Percentiles rank a stretch among this genome's conserved stretches.
phyloP scores from a whole-genome alignment of 2,113 vertebrate species.

The Perca schrenkii region DNA sequence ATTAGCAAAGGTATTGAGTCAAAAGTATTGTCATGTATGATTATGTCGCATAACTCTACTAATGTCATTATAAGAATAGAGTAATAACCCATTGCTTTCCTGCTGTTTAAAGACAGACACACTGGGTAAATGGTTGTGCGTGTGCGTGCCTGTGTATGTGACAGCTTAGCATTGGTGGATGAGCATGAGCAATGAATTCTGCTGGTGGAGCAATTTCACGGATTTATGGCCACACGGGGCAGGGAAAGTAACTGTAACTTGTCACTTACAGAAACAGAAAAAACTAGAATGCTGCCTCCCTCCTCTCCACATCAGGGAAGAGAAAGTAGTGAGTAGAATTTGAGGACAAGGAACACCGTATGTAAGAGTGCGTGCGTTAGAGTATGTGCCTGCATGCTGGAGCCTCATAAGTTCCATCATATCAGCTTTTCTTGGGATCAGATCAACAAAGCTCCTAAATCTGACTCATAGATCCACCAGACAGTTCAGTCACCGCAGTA shows the following conservation, averaged over 20 bases:
- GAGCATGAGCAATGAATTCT: conserved; percentile 55
- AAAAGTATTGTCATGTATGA: neutral
- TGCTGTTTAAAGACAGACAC: conserved; percentile 18
- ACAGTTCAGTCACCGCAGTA: neutral
- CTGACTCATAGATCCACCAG: conserved; percentile 3
- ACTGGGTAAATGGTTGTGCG: conserved; percentile 3
- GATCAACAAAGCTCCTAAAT: conserved; percentile 25
- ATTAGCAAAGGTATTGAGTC: neutral
- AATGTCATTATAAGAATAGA: neutral
- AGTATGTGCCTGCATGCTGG: neutral
- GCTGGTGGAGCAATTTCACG: conserved; percentile 55
- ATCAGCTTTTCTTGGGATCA: conserved; percentile 11
- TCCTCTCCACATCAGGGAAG: neutral
- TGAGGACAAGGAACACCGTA: neutral
- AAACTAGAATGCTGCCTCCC: neutral
- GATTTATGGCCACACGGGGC: conserved; percentile 54
- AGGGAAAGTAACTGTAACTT: conserved; percentile 26
- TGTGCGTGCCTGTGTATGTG: neutral
- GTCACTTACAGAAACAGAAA: conserved; percentile 11
- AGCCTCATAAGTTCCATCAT: conserved; percentile 2
- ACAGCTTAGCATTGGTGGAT: conserved; percentile 30
- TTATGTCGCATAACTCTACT: neutral
- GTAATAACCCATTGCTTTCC: neutral
- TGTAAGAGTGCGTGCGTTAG: neutral
- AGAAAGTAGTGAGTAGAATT: neutral